Conservation (phyloP, 2,797 vertebrate species). For the Sebastes iracundus region DNA sequence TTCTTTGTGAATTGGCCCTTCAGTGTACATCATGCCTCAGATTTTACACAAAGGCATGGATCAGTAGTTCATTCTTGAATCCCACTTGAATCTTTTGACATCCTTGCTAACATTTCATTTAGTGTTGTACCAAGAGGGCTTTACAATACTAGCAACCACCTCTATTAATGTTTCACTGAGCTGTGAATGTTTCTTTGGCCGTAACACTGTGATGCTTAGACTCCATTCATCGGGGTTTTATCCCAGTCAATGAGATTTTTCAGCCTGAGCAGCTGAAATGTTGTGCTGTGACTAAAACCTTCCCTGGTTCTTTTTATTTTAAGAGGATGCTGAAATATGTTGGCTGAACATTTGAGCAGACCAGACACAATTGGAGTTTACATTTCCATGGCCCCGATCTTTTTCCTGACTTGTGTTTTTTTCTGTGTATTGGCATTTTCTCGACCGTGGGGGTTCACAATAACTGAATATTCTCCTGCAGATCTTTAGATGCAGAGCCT, state of each 20-base stretch:
- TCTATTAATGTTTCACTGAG: background rate
- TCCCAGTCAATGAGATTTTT: slow-evolving; percentile 1
- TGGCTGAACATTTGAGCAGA: background rate
- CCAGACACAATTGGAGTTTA: background rate
- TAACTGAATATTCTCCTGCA: background rate
- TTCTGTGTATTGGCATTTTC: background rate
- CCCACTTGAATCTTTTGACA: too few species aligned
- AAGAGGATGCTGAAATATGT: background rate
- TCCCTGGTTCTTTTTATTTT: background rate
- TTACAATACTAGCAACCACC: too few species aligned
- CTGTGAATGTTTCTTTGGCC: background rate
- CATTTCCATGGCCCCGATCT: background rate
- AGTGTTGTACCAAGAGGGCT: too few species aligned
- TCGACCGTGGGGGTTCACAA: background rate
- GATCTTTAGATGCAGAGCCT: background rate
- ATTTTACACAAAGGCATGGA: too few species aligned
- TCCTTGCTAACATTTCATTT: too few species aligned
- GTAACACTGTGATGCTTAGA: background rate
- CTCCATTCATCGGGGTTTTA: background rate
- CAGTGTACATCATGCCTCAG: too few species aligned
- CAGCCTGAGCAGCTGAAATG: background rate
- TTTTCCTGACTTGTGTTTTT: background rate
- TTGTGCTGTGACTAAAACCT: slow-evolving; percentile 3
- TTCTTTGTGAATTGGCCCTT: too few species aligned
- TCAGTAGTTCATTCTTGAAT: too few species aligned